Evolutionary conservation across 2,113 vertebrate species (phyloP).

Genomic region (Sterna hirundo): DNA sequence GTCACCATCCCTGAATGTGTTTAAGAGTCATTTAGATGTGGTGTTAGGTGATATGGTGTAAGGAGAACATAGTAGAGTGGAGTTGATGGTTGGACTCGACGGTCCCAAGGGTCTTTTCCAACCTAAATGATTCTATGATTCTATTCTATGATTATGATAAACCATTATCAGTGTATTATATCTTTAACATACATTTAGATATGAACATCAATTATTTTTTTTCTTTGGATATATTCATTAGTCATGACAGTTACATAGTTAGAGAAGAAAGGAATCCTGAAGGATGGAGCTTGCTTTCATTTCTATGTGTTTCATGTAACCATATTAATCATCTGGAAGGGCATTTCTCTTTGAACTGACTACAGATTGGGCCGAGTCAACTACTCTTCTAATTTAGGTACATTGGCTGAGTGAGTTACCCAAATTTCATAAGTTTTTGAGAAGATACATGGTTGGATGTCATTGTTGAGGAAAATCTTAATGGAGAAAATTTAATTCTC

Average conservation of each 20-base stretch:
- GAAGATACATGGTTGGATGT: not conserved
- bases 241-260: not conserved
- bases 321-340: not conserved
- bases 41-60: no score
- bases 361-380: not conserved
- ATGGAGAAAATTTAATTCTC: not conserved
- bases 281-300: not conserved
- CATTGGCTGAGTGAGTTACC: not conserved
- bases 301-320: not conserved
- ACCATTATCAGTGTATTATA: not conserved
- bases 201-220: not conserved
- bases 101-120: no score
- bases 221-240: not conserved
- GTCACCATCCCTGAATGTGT: no score
- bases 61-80: no score
- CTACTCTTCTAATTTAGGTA: not conserved
- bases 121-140: no score
- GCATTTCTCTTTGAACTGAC: not conserved
- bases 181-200: not conserved
- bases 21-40: no score
- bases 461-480: not conserved
- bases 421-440: not conserved
- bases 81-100: no score
- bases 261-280: not conserved
- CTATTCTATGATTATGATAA: not conserved